Base-by-base conservation (phyloP, 2,113 vertebrate species). In the Thoracochromis brauschi region DNA sequence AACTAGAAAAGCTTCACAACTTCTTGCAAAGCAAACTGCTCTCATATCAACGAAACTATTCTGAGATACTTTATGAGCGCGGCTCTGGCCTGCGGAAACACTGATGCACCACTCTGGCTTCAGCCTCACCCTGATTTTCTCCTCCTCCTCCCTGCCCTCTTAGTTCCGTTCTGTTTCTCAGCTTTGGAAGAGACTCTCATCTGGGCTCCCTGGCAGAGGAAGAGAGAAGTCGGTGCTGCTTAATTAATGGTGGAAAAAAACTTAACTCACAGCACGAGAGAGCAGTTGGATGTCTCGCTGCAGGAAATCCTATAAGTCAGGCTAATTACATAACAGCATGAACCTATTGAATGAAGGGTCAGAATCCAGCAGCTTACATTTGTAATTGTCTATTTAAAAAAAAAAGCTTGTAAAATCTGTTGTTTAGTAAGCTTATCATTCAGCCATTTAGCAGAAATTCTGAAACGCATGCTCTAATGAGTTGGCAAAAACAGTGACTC, bases 211-310 rank as follows among this genome's bases (percentile, higher is more conserved):
- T 89, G 92, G 91, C 90, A 92, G 90, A 85, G 58, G 88, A 93
- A 91, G 86, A 91, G 68, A 91, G 82, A 84, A 88, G 88, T 81
- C 14, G 33, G 84, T 49, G 90, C 86, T 82, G 83, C 83, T 93
- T 93, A 94, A 93, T 95, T 95, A 95, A 90, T 82, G 91, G 45
- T 84, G 85, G 89, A 86, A 90, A 91, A 85, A 85, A 87, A 88
- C 90, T 83, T 85, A 87, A 87, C 45, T 87, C 79, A 12, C 88
- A 88, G 89, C 83, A 45, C 1, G 53, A 88, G 82, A 71, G 81
- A 89, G 89, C 55, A 71, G 82, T 87, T 13, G 42, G 83, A 81
- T 17, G 21, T 71, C 65, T 82, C 57, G 9, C 86, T 87, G 63
- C 88, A 91, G 84, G 82, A 94, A 49, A 85, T 89, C 79, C 88